phyloP scores from a whole-genome alignment of 2,888 invertebrate genomes.

The Polydrusus tereticollis region DNA sequence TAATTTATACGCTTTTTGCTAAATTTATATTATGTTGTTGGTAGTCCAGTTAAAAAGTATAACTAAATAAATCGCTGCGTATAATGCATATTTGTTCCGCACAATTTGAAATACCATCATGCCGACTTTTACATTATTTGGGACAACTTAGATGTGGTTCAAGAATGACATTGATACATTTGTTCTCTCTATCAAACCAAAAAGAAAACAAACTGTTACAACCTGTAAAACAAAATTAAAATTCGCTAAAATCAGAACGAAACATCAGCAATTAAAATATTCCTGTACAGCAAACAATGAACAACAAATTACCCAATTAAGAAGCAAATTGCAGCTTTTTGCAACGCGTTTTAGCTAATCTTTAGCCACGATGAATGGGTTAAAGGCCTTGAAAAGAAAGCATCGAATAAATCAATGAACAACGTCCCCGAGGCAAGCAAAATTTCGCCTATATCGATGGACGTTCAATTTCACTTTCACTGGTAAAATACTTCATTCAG shows the following conservation, averaged over 20 bases:
- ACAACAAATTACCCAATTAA: background rate
- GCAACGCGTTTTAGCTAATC: background rate
- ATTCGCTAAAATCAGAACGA: background rate
- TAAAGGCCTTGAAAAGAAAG: constrained; percentile 55
- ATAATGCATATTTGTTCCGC: background rate
- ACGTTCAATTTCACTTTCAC: constrained; percentile 19
- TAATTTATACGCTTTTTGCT: too few species aligned
- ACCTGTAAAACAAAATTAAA: too few species aligned
- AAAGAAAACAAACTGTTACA: background rate
- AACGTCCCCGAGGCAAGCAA: constrained; percentile 11
- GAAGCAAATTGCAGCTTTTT: background rate
- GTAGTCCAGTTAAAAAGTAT: too few species aligned
- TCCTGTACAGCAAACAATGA: background rate
- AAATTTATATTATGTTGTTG: background rate
- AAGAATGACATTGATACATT: background rate
- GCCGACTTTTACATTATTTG: background rate
- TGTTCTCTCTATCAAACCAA: too few species aligned
- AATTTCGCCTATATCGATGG: constrained; percentile 3
- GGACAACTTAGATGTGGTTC: background rate
- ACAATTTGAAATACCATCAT: background rate
- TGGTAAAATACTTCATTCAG: background rate
- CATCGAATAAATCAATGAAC: constrained; percentile 39
- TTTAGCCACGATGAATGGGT: constrained; percentile 39
- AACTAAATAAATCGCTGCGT: background rate
- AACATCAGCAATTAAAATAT: background rate